Evolutionary conservation across 1,140 invertebrate species (phyloP), one percentile per base, ranked within the genome.

Genomic region (Ericerus pela): DNA sequence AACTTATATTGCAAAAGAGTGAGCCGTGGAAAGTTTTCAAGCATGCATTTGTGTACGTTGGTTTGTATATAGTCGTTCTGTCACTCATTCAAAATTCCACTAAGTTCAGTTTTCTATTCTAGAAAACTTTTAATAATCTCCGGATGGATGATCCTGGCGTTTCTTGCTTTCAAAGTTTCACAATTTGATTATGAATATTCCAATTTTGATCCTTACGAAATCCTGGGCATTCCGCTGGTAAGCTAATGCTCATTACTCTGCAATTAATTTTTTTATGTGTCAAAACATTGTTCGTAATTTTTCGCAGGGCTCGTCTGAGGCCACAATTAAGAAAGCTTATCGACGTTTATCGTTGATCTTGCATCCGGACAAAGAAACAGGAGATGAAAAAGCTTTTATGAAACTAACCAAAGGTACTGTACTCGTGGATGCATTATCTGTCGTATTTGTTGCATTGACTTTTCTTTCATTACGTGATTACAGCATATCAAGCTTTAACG

Each of bases 201-300:
- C 16, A 97, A 95, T 70, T 99, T 96, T 78, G 95, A 99, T 77
- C 96, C 96, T 1, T 99, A 93, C 74, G 88, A 93, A 72, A 97
- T 99, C 66, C 75, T 99, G 27, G 83, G 82, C 53, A 76, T 99
- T 62, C 82, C 92, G 56, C 73, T 84, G 51, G 84, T 85, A 73
- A 74, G 73, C 73, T 56, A 47, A 51, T 33, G 28, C 36, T 37
- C 30, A 56, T 20, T 27, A 11, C 24, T n/a, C n/a, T n/a, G n/a
- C n/a, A n/a, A n/a, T n/a, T n/a, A n/a, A n/a, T n/a, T n/a, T n/a
- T n/a, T n/a, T n/a, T n/a, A n/a, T n/a, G n/a, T n/a, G n/a, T n/a
- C n/a, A n/a, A n/a, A n/a, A n/a, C n/a, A n/a, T n/a, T n/a, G n/a
- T n/a, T n/a, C 60, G 62, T 43, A 57, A 60, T 60, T 62, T 65